These are phyloP conservation scores for Tortrix viridana DNA, from an alignment of 2,888 invertebrate species.

Conservation along the genomic window DNA sequence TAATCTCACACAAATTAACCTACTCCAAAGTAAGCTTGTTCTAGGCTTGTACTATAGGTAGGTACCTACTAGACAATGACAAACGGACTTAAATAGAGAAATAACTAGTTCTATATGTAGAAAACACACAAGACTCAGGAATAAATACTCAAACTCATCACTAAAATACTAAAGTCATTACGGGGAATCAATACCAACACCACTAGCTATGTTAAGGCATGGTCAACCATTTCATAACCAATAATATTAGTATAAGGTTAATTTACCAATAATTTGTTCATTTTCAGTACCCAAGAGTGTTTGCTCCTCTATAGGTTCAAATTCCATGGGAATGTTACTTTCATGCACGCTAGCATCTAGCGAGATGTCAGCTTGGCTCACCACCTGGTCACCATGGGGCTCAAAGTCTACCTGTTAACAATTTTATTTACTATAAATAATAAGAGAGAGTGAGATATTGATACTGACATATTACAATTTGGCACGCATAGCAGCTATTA, in stretches of 20 bases:
- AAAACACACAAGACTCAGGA: too few relatives aligned
- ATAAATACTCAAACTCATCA: too few relatives aligned
- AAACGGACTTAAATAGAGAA: too few relatives aligned
- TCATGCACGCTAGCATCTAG: constrained; percentile 58
- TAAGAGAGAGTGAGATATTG: background rate
- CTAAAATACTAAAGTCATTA: too few relatives aligned
- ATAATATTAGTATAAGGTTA: background rate
- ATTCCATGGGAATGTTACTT: constrained; percentile 69
- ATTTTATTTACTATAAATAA: background rate
- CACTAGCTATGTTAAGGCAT: too few relatives aligned
- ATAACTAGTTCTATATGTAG: too few relatives aligned
- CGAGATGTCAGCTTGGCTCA: constrained; percentile 63
- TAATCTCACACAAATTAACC: too few relatives aligned
- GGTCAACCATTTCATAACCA: too few relatives aligned
- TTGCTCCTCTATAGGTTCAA: constrained; percentile 69
- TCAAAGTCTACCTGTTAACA: constrained; percentile 73
- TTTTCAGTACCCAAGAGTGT: constrained; percentile 71
- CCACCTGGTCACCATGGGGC: constrained; percentile 60
- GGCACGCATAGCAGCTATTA: background rate
- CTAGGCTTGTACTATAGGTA: too few relatives aligned
- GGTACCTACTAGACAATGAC: too few relatives aligned
- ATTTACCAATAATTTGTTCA: constrained; percentile 75
- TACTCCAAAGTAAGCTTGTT: too few relatives aligned
- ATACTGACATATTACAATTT: background rate
- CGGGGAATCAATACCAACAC: too few relatives aligned